Base-by-base conservation (phyloP, 2,797 vertebrate species). In the Liparis tanakae region DNA sequence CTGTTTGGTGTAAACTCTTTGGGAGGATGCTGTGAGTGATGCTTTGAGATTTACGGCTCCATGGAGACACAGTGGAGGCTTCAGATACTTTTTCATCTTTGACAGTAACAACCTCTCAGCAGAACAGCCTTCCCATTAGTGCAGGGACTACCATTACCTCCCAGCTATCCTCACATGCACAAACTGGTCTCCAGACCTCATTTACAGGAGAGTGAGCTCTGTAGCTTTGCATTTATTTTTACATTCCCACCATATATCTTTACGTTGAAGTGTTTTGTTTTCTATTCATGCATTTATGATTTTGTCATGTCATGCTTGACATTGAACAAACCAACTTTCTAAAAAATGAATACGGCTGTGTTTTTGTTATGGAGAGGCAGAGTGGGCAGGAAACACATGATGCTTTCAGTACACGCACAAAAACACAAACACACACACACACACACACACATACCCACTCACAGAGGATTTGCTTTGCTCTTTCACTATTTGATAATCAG, bases 21-120 rank as follows among this genome's bases (percentile, higher is more conserved):
- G 33, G 18, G 46, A 76, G 66, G 67, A 72, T 39, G 34, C 65
- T 78, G 59, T 65, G 80, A 81, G 60, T 68, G 77, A 84, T 10
- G 10, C 55, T 69, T 72, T 17, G 43, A 79, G 79, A 82, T 84
- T 83, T 72, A 87, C 74, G 65, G 76, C 36, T 14, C 53, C 3
- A 0, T 13, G 9, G 68, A 83, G 70, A 81, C 72, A 58, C 73
- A 51, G 25, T 60, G 67, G 70, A 75, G 75, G 43, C 74, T 76
- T 79, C 58, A 43, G 80, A 58, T 78, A 53, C 82, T 86, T 84
- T 79, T 86, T 87, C 80, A 88, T 87, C 68, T 86, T 72, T 85
- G 86, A 83, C 87, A 89, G 70, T 68, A 76, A 78, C 71, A 84
- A 78, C 76, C 81, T 67, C 65, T 87, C 79, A 67, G 74, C 76